phyloP scores from a whole-genome alignment of 2,113 vertebrate genomes.

The Bos javanicus region DNA sequence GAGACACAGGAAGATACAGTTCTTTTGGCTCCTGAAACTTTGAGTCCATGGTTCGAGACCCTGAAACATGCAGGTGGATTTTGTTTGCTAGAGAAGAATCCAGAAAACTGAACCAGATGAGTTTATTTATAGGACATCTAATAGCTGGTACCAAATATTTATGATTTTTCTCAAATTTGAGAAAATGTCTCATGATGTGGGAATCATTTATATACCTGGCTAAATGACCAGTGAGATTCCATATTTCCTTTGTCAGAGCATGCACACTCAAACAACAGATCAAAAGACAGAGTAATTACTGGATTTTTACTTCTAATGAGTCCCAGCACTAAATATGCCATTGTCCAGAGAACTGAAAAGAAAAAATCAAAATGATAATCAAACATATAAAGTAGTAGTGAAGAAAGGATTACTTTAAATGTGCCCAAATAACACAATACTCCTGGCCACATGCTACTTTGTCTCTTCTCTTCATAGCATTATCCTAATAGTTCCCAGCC shows the following conservation, averaged over 20 bases:
- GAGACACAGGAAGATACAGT: not conserved
- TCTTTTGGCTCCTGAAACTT: not conserved
- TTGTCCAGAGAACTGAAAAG: not conserved
- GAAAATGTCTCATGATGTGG: not conserved
- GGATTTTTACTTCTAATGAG: not conserved
- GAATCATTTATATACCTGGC: not conserved
- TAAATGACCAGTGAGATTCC: not conserved
- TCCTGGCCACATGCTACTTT: not conserved
- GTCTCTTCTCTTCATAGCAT: not conserved
- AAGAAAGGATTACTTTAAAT: not conserved
- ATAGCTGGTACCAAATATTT: not conserved
- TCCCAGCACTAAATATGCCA: not conserved
- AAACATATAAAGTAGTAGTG: not conserved
- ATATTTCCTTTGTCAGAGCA: not conserved
- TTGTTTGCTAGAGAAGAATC: not conserved
- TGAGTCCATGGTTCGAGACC: not conserved
- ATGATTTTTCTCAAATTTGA: not conserved
- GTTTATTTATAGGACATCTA: not conserved
- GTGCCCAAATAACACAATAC: not conserved
- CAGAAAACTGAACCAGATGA: not conserved
- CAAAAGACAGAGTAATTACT: not conserved
- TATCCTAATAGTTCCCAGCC: not conserved
- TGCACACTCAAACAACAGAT: not conserved
- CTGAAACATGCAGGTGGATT: not conserved
- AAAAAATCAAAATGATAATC: not conserved